Conservation (phyloP, 2,797 vertebrate genomes). For the Astyanax mexicanus region DNA sequence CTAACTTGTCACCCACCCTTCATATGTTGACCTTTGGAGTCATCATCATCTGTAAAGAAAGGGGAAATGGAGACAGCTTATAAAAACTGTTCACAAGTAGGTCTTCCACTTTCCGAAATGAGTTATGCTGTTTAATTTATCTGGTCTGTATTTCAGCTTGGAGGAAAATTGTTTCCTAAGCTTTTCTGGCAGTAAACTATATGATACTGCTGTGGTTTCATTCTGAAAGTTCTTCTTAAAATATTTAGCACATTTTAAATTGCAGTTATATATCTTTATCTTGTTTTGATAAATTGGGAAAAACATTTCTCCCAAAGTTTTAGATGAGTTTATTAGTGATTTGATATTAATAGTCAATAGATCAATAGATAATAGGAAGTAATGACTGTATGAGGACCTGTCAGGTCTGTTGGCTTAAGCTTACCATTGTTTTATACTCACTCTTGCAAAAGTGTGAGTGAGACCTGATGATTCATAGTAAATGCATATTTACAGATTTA, state of each 20-base stretch:
- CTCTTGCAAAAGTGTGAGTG: not conserved
- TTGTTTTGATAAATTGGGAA: not conserved
- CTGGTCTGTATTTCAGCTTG: not conserved
- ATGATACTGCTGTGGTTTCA: not conserved
- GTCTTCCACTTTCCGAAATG: slow-evolving; percentile 47
- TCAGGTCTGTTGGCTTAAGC: not conserved
- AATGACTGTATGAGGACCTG: not conserved
- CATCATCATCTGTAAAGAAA: slow-evolving; percentile 84
- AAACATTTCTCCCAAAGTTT: slow-evolving; percentile 5
- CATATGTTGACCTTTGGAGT: slow-evolving; percentile 81
- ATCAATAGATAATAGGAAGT: too few species aligned
- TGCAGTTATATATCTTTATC: not conserved
- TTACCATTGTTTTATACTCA: not conserved
- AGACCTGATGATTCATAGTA: too few species aligned
- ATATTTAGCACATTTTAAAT: slow-evolving; percentile 11
- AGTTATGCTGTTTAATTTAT: slow-evolving; percentile 36
- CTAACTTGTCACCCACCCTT: slow-evolving; percentile 79
- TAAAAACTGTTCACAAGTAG: slow-evolving; percentile 61
- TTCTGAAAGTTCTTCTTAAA: slow-evolving; percentile 20
- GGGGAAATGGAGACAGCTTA: slow-evolving; percentile 69
- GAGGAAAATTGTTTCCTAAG: too few species aligned
- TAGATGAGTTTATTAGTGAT: not conserved
- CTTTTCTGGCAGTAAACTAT: too few species aligned
- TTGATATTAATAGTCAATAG: not conserved
- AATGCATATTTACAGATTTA: too few species aligned